Percentiles rank a stretch among this genome's conserved stretches.
Conservation (phyloP, 2,888 invertebrate species). For the Eugnorisma glareosa region DNA sequence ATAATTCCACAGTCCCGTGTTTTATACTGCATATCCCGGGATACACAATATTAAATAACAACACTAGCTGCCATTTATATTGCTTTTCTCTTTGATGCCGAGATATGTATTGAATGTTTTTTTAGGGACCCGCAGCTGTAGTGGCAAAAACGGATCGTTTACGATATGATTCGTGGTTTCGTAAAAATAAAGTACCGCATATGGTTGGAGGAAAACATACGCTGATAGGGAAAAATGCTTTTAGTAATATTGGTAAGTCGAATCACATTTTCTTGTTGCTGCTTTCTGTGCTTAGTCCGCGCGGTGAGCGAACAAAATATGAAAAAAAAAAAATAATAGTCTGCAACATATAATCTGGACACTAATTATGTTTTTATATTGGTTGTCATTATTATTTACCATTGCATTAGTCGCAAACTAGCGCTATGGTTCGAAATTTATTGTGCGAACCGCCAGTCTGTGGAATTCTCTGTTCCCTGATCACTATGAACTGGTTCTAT, state of each 20-base stretch:
- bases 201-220: not conserved
- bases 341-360: no score
- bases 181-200: conserved; percentile 33
- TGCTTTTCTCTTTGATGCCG: conserved; percentile 17
- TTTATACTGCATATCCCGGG: conserved; percentile 22
- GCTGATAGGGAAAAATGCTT: conserved; percentile 10
- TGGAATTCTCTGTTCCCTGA: no score
- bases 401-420: no score
- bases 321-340: no score
- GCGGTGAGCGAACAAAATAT: no score
- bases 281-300: not conserved
- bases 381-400: no score
- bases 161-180: conserved; percentile 22
- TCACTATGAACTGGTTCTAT: no score
- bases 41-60: conserved; percentile 37
- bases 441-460: no score
- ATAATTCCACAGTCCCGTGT: conserved; percentile 15
- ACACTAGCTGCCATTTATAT: conserved; percentile 35
- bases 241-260: conserved; percentile 24
- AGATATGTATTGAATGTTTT: conserved; percentile 16
- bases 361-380: no score
- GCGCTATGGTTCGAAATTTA: no score
- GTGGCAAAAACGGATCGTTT: conserved; percentile 25
- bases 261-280: not conserved
- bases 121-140: conserved; percentile 24